phyloP scores from a whole-genome alignment of 2,797 vertebrate species.

The Chrosomus eos region DNA sequence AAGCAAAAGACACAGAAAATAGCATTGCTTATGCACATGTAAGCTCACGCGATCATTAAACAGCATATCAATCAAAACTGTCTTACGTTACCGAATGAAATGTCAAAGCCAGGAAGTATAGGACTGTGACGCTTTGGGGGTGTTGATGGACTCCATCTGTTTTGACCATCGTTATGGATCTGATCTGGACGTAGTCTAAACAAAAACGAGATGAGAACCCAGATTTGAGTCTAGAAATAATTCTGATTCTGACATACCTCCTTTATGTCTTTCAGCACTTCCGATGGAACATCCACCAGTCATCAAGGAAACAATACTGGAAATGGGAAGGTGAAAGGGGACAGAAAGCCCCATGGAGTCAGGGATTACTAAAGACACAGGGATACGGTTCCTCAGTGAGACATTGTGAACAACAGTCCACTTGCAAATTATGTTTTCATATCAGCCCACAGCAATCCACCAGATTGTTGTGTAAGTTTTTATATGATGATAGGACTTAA shows the following conservation, averaged over 20 bases:
- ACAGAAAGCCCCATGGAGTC: constrained; percentile 68
- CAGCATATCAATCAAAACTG: neutral
- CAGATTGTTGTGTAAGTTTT: constrained; percentile 30
- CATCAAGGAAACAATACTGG: constrained; percentile 57
- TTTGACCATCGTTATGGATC: too few relatives aligned
- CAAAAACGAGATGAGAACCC: neutral
- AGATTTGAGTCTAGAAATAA: neutral
- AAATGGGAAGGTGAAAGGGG: constrained; percentile 68
- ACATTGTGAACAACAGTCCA: constrained; percentile 14
- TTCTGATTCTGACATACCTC: constrained; percentile 19
- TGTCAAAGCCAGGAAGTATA: too few relatives aligned
- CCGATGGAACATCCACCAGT: constrained; percentile 64
- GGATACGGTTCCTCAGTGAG: neutral
- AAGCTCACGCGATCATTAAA: too few relatives aligned
- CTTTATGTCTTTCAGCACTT: constrained; percentile 60
- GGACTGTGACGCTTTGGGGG: too few relatives aligned
- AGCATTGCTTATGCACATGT: too few relatives aligned
- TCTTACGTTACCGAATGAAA: too few relatives aligned
- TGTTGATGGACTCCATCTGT: too few relatives aligned
- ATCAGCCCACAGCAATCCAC: constrained; percentile 31
- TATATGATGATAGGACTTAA: constrained; percentile 21
- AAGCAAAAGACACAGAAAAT: too few relatives aligned
- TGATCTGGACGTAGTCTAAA: too few relatives aligned
- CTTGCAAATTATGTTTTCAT: constrained; percentile 20
- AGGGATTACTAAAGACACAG: constrained; percentile 57